Evolutionary conservation across 2,888 invertebrate species (phyloP).

Genomic region (Cerastoderma edule): DNA sequence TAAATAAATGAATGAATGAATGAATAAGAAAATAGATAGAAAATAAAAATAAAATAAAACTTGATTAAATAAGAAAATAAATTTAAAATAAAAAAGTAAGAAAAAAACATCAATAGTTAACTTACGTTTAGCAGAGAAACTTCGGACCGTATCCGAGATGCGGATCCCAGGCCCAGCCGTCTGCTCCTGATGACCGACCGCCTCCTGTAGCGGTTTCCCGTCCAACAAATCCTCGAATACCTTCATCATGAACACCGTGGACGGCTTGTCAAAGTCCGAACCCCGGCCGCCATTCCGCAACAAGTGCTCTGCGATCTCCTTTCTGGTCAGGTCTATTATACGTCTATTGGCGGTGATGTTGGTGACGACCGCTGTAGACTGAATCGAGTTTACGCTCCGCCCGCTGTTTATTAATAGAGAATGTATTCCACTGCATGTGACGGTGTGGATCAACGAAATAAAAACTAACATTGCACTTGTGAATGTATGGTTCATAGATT

Average conservation of each 20-base stretch:
- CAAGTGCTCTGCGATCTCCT: conserved; percentile 32
- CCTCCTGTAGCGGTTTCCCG: conserved; percentile 57
- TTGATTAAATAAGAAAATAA: neutral
- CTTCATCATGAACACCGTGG: conserved; percentile 72
- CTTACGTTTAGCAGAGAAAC: conserved; percentile 74
- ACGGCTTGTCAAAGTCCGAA: conserved; percentile 81
- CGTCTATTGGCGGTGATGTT: conserved; percentile 16
- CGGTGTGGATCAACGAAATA: neutral
- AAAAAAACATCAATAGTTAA: neutral
- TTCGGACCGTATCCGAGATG: conserved; percentile 73
- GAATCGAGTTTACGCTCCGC: neutral
- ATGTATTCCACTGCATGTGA: conserved; percentile 1
- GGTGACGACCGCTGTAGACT: neutral
- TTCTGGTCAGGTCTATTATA: conserved; percentile 28
- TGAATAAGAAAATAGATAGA: neutral
- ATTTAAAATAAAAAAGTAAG: conserved; percentile 12
- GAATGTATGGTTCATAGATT: too few species aligned
- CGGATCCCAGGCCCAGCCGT: conserved; percentile 22
- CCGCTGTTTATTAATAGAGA: conserved; percentile 17
- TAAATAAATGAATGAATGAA: too few species aligned
- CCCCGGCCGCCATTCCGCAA: conserved; percentile 38
- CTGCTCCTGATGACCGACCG: conserved; percentile 52
- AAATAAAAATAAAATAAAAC: neutral
- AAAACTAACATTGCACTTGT: neutral
- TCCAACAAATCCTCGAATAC: conserved; percentile 72